Conservation (phyloP, 2,797 vertebrate genomes). For the Paguma larvata region DNA sequence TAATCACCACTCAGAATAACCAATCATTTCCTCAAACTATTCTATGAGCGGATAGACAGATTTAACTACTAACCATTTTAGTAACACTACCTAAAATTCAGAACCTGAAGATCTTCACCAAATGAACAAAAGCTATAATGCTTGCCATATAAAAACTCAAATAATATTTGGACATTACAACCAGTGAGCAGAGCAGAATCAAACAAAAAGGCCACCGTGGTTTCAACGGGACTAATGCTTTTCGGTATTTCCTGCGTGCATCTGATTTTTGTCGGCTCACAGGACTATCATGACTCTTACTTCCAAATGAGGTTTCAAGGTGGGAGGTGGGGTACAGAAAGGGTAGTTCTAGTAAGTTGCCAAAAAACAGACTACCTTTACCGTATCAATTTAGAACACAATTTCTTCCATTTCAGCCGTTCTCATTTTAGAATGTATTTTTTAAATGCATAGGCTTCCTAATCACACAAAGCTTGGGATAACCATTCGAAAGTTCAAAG, state of each 20-base stretch:
- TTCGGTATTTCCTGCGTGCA: neutral
- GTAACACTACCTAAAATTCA: neutral
- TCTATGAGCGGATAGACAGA: neutral
- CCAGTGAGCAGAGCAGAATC: neutral
- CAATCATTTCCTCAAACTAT: conserved; percentile 29
- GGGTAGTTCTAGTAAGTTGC: neutral
- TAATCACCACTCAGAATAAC: conserved; percentile 43
- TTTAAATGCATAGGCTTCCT: neutral
- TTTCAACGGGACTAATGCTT: neutral
- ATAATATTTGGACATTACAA: neutral
- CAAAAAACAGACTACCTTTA: neutral
- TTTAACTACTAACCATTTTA: conserved; percentile 21
- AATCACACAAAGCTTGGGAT: neutral
- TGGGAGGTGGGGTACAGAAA: neutral
- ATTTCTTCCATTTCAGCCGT: neutral
- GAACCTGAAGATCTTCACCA: neutral
- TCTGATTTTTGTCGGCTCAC: neutral
- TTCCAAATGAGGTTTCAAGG: neutral
- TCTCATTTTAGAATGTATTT: neutral
- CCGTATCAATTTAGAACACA: neutral
- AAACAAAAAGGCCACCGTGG: neutral
- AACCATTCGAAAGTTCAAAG: conserved; percentile 27
- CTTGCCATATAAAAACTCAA: neutral
- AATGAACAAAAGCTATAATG: conserved; percentile 31
- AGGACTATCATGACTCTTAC: neutral